A percentile compares a stretch with the other conserved stretches of the same genome.
Conservation (phyloP, 2,888 invertebrate species). For the Megaustenia siamemsis region DNA sequence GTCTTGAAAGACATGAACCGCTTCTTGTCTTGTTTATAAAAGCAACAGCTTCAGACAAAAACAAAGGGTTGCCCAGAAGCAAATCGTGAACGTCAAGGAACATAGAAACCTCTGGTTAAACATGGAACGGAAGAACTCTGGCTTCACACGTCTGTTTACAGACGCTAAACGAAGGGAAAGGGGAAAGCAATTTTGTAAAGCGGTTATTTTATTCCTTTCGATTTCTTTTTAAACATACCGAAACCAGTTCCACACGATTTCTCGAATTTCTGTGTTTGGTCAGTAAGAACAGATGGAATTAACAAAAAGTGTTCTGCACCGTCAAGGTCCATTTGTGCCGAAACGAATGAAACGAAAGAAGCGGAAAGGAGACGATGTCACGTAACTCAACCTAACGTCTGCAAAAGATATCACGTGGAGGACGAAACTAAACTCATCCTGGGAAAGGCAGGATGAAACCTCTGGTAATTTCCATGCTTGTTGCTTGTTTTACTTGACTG, state of each 20-base stretch:
- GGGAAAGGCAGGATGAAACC: background rate
- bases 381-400: background rate
- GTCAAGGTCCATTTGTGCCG: slow-evolving; percentile 30
- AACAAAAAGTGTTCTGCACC: background rate
- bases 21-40: background rate
- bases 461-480: background rate
- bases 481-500: background rate
- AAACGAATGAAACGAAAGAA: background rate
- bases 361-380: background rate
- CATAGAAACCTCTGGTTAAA: background rate
- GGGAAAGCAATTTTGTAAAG: background rate
- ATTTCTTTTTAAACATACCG: slow-evolving; percentile 10
- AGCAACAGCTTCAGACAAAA: background rate
- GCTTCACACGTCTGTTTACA: background rate
- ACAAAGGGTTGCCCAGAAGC: background rate
- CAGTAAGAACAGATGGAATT: slow-evolving; percentile 30
- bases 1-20: background rate
- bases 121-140: background rate
- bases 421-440: background rate
- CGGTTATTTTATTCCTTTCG: background rate
- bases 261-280: background rate
- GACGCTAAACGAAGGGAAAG: background rate
- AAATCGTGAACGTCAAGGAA: background rate
- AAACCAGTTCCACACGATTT: background rate
- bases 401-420: background rate